A percentile compares a stretch with the other conserved stretches of the same genome.
phyloP scores from a whole-genome alignment of 2,888 invertebrate species.

The Apocheima hispidaria region DNA sequence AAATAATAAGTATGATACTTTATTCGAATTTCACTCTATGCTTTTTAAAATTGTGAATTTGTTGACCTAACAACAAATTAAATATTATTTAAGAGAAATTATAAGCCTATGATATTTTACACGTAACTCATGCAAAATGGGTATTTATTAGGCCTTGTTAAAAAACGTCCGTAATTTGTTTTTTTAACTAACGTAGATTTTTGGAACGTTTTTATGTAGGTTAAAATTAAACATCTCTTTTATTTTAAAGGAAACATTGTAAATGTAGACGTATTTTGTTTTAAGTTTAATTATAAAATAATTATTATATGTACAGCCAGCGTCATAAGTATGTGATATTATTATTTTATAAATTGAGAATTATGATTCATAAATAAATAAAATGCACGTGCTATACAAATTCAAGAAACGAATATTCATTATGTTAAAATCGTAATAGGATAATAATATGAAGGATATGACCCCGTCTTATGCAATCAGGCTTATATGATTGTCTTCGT shows the following conservation, averaged over 20 bases:
- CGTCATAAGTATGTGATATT: constrained; percentile 35
- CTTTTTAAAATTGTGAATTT: too few relatives aligned
- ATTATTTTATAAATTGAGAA: constrained; percentile 4
- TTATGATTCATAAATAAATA: constrained; percentile 1
- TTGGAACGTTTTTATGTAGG: not conserved
- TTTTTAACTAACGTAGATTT: not conserved
- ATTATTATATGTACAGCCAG: constrained; percentile 31
- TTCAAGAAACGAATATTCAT: not conserved
- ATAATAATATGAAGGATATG: not conserved
- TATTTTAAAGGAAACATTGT: constrained; percentile 13
- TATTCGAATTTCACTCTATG: too few relatives aligned
- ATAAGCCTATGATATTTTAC: too few relatives aligned
- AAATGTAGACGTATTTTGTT: constrained; percentile 19
- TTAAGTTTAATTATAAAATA: constrained; percentile 30
- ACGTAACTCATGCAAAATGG: too few relatives aligned
- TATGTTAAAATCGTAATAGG: not conserved
- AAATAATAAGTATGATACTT: too few relatives aligned
- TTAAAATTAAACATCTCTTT: not conserved
- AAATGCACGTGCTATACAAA: not conserved
- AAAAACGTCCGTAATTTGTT: not conserved
- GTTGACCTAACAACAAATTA: too few relatives aligned
- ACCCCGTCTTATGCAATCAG: too few relatives aligned
- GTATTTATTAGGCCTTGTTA: too few relatives aligned
- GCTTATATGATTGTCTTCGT: too few relatives aligned
- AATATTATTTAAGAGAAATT: too few relatives aligned